Conservation (phyloP, 2,113 vertebrate species). For the Ceyx margarethae region DNA sequence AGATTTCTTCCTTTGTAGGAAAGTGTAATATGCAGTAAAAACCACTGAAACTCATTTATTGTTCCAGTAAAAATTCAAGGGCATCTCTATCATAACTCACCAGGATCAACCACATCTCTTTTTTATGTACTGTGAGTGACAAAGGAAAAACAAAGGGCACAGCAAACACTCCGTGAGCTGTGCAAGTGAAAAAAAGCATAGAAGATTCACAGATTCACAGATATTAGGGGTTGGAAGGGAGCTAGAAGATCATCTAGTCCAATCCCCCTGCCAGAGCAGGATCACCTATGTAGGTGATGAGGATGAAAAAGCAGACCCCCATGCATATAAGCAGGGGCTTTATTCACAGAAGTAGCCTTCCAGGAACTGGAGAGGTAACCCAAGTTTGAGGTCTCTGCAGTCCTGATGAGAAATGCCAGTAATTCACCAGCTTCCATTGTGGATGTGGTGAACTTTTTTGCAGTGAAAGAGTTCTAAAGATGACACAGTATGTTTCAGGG, state of each 20-base stretch:
- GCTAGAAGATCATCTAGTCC: no score
- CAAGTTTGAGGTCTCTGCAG: neutral
- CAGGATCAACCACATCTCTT: neutral
- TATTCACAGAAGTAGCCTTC: neutral
- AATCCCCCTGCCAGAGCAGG: no score
- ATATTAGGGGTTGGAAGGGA: no score
- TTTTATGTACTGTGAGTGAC: neutral
- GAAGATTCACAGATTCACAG: no score
- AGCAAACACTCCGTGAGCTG: neutral
- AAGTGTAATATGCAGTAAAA: neutral
- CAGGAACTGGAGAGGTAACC: neutral
- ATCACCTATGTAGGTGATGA: neutral
- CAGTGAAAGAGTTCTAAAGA: neutral
- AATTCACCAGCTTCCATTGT: neutral
- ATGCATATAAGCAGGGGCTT: neutral
- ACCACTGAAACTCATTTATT: neutral
- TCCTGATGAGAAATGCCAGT: neutral
- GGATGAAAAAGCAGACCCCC: neutral
- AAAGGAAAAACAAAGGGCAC: neutral
- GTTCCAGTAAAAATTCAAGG: neutral
- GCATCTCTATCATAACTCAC: fast-evolving
- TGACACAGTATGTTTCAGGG: neutral
- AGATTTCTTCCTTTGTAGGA: neutral
- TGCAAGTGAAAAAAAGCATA: neutral
- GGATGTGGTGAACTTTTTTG: neutral